phyloP scores from a whole-genome alignment of 2,113 vertebrate species.

The Aleadryas rufinucha region DNA sequence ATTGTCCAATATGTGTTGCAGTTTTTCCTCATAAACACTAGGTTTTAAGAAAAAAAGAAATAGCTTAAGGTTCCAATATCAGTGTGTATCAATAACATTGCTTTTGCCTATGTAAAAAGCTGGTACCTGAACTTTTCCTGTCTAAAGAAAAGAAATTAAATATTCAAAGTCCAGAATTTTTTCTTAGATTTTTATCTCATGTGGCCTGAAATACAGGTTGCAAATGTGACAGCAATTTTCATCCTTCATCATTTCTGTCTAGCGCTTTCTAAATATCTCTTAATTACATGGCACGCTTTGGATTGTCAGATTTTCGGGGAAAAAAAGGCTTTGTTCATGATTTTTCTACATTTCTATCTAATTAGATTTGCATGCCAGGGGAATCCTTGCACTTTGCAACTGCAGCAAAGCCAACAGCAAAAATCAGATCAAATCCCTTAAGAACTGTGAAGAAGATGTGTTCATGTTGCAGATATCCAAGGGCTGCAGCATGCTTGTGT shows the following conservation, averaged over 20 bases:
- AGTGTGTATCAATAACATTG: neutral
- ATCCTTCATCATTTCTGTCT: neutral
- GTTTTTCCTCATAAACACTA: neutral
- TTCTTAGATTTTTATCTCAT: neutral
- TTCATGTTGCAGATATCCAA: accelerated
- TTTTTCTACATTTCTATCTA: neutral
- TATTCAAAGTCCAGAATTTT: neutral
- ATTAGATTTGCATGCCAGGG: neutral
- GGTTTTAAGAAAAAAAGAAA: neutral
- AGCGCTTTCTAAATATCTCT: neutral
- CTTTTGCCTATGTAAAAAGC: neutral
- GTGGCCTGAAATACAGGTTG: neutral
- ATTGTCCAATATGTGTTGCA: neutral
- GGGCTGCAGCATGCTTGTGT: accelerated
- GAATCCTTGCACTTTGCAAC: neutral
- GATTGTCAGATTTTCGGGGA: neutral
- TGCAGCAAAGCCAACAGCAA: neutral
- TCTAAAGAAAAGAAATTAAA: neutral
- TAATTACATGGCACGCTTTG: neutral
- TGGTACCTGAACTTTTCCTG: neutral
- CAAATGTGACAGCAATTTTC: neutral
- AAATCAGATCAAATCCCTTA: neutral
- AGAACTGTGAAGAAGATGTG: neutral
- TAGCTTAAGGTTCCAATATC: neutral
- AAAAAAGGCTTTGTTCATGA: neutral